Base-by-base conservation (phyloP, 1,140 invertebrate genomes). In the Onthophagus taurus region DNA sequence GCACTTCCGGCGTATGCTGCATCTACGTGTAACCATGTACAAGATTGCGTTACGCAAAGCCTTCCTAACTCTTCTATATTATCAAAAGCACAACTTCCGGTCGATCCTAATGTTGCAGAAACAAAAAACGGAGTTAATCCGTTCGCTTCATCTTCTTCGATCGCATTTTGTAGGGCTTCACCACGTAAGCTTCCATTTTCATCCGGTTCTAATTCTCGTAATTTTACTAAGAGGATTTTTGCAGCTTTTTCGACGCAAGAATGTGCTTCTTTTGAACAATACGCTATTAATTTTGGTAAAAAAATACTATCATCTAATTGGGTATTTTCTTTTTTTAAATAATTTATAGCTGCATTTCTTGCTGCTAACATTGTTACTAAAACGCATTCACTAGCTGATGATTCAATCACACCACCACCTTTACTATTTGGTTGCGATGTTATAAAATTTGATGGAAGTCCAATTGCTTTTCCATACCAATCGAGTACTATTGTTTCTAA, bases 161-260 rank as follows among this genome's bases (percentile, higher is more conserved):
- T 82, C 1, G 81, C 80, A 48, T 71, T 63, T 33, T 71, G 64
- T 3, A 96, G 64, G 1, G 79, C 78, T 36, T 76, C 69, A 0
- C 89, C 90, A 14, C 87, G 71, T 11, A 96, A 67, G 17, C 78
- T 72, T 53, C 80, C 85, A 39, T 83, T 78, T 17, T 85, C 83
- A 56, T 96, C 91, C 0, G 89, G 83, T 34, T 93, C 87, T 12
- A 96, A 67, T 19, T 93, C 85, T 42, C 88, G 68, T 29, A 96
- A 69, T 59, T 91, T 92, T 1, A 96, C 85, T 48, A 93, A 72
- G 13, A 81, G 76, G 55, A 96, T 90, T 77, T 91, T 92, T 12
- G 89, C 89, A 31, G 92, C 90, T 67, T 97, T 97, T 68, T 97
- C 93, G 3, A 97, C 91, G 14, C 91, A 95, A 0, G 91, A 96